Percentiles rank a stretch among this genome's conserved stretches.
phyloP scores from a whole-genome alignment of 1,140 invertebrate species.

The Drosophila rhopaloa region DNA sequence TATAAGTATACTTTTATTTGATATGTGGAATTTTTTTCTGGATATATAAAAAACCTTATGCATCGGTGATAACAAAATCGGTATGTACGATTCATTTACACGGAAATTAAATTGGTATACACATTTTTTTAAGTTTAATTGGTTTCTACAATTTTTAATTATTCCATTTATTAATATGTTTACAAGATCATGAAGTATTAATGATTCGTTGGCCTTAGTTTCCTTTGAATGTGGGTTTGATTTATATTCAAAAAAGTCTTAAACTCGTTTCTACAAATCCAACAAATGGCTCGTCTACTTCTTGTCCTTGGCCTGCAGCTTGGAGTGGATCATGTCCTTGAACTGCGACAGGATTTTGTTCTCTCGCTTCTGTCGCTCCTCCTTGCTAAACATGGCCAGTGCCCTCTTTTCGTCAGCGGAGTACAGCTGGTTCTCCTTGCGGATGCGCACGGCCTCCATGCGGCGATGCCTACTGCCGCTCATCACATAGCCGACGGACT shows the following conservation, averaged over 20 bases:
- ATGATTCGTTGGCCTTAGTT: background rate
- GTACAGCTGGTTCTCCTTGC: constrained; percentile 99
- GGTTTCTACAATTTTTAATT: background rate
- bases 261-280: background rate
- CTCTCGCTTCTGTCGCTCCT: constrained; percentile 98
- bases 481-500: constrained; percentile 99
- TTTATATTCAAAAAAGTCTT: background rate
- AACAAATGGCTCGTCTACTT: constrained; percentile 47
- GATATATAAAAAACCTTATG: too few relatives aligned
- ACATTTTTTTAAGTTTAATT: background rate
- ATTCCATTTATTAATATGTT: constrained; percentile 2
- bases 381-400: constrained; percentile 98
- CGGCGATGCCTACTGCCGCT: constrained; percentile 98
- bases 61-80: too few relatives aligned
- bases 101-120: background rate
- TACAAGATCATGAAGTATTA: background rate
- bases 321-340: constrained; percentile 93
- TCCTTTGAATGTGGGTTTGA: background rate
- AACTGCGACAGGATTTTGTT: constrained; percentile 98
- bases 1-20: too few relatives aligned
- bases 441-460: constrained; percentile 99
- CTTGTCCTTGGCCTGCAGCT: constrained; percentile 85
- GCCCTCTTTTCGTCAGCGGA: constrained; percentile 99
- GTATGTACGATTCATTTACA: too few relatives aligned
- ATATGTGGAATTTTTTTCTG: too few relatives aligned